Base-by-base conservation (phyloP, 35 echinoderm and acorn worm species). In the Stichopus chloronotus region DNA sequence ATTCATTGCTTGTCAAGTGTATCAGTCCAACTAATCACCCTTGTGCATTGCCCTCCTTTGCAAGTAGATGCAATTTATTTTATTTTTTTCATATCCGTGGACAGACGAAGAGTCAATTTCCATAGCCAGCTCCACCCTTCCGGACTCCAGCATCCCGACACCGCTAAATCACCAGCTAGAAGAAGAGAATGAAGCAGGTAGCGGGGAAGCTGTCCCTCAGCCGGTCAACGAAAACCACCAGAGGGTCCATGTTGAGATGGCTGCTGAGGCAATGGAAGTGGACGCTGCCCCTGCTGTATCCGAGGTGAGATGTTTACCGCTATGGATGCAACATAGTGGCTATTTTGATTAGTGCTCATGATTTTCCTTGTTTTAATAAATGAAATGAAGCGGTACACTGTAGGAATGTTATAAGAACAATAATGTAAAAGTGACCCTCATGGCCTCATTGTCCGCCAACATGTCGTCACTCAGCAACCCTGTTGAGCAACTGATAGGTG, bases 51-150 rank as follows among this genome's bases (percentile, higher is more conserved):
- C 30, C 30, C 30, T 43, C 30, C 30, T 43, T 43, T 43, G 30
- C 30, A 43, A 43, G 30, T 43, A 43, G 30, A 43, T 43, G 30
- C 30, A 3, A 43, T 43, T 43, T 43, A 43, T 43, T 43, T 43
- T 57, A 13, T 53, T 19, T 84, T 57, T 87, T 53, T 6, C 52
- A 56, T 54, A 21, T 71, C 12, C 84, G 11, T 78, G 58, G 55
- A 63, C 56, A 95, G 94, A 93, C 87, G 93, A 95, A 61, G 94
- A 95, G 25, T 85, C 94, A 5, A 43, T 95, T 53, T 78, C 94
- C 8, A 78, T 91, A 21, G 92, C 92, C 24, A 69, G 88, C 55
- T 81, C 94, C 86, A 93, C 81, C 57, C 63, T 93, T 17, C 94
- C 94, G 25, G 94, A 95, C 69, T 95, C 94, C 25, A 95, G 94